Conservation (phyloP, 2,113 vertebrate species). For the Perognathus longimembris region DNA sequence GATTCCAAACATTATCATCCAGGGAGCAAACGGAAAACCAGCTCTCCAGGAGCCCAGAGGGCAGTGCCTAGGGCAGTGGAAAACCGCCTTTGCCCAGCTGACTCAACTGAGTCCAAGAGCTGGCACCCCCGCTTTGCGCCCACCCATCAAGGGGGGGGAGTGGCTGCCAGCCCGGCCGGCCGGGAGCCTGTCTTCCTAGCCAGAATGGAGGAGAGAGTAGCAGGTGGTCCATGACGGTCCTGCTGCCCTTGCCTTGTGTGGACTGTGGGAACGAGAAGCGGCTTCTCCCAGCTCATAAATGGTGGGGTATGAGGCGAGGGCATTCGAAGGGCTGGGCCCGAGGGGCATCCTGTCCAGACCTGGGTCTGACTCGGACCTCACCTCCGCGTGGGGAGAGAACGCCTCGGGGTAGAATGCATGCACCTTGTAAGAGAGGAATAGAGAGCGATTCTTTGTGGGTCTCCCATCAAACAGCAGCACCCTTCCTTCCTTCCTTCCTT, state of each 20-base stretch:
- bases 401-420: rapidly evolving
- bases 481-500: too few relatives aligned
- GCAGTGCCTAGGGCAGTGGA: rapidly evolving
- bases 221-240: too few relatives aligned
- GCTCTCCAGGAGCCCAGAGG: too few relatives aligned
- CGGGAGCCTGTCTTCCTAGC: too few relatives aligned
- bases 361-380: neutral
- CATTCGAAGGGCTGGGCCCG: neutral
- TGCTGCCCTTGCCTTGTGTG: too few relatives aligned
- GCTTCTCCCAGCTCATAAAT: neutral
- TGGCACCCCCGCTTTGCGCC: rapidly evolving
- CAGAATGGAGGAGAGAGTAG: too few relatives aligned
- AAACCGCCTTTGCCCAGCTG: rapidly evolving
- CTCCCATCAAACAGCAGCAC: too few relatives aligned
- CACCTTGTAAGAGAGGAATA: neutral
- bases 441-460: neutral
- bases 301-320: neutral
- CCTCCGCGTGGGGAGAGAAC: neutral
- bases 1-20: neutral
- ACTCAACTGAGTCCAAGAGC: neutral
- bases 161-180: too few relatives aligned
- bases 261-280: neutral
- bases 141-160: too few relatives aligned
- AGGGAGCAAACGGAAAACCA: neutral
- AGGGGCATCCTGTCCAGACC: rapidly evolving